Conservation (phyloP, 2,797 vertebrate genomes). For the Sphenopsis melanotis region DNA sequence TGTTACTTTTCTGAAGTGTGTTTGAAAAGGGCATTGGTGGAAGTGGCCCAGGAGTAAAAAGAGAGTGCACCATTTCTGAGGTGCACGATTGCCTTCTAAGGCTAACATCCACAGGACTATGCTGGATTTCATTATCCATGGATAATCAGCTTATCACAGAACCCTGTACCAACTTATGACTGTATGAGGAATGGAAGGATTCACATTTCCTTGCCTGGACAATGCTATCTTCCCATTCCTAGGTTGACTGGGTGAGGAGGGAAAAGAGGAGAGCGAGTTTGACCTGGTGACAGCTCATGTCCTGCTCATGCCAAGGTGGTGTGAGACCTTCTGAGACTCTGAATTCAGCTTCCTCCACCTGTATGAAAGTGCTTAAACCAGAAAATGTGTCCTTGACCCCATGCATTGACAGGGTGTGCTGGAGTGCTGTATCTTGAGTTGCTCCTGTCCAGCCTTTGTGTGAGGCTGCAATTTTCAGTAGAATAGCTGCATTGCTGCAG, state of each 20-base stretch:
- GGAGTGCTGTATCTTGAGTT: accelerated
- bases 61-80: neutral
- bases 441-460: neutral
- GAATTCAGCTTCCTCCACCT: neutral
- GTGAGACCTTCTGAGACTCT: neutral
- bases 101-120: neutral
- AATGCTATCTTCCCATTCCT: constrained; percentile 16
- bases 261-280: neutral
- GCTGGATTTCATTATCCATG: neutral
- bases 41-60: neutral
- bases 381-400: neutral
- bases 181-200: constrained; percentile 67
- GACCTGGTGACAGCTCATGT: neutral
- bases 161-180: constrained; percentile 80
- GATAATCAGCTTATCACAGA: neutral
- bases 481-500: neutral
- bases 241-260: neutral
- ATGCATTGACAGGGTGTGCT: neutral
- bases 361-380: neutral
- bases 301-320: neutral
- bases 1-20: neutral
- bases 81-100: neutral
- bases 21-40: neutral
- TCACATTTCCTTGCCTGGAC: constrained; percentile 42
- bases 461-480: neutral